A percentile compares a stretch with the other conserved stretches of the same genome.
Evolutionary conservation across 2,113 vertebrate species (phyloP).

Genomic region (Pterocles gutturalis): DNA sequence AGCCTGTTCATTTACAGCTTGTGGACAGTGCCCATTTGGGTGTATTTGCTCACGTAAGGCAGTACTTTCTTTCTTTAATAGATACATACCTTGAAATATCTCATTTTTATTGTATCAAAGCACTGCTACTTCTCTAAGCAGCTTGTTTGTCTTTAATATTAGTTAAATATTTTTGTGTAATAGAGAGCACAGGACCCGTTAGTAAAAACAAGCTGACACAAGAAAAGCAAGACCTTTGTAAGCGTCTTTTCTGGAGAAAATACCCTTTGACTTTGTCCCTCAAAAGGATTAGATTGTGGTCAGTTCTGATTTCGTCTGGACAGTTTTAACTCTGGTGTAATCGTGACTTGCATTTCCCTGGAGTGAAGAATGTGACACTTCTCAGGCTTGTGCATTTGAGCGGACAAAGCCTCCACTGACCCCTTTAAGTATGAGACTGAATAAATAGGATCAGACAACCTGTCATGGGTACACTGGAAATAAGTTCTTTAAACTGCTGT

Average conservation of each 20-base stretch:
- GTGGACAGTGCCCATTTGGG: background rate
- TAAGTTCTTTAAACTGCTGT: conserved; percentile 45
- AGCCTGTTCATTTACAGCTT: background rate
- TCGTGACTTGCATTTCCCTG: background rate
- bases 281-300: background rate
- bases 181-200: background rate
- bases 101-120: background rate
- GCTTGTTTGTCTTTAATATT: background rate
- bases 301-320: background rate
- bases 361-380: conserved; percentile 28
- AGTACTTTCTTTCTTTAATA: background rate
- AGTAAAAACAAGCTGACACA: background rate
- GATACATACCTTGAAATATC: background rate
- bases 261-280: background rate
- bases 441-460: conserved; percentile 64
- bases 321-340: background rate
- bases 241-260: background rate
- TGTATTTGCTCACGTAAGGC: background rate
- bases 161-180: background rate
- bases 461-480: conserved; percentile 26
- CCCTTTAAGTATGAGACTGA: conserved; percentile 12
- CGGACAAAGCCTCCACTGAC: conserved; percentile 43
- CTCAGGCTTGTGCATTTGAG: background rate
- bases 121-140: background rate
- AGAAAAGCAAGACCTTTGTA: background rate